phyloP scores from a whole-genome alignment of 2,888 invertebrate species.

The Apodemia duryi region DNA sequence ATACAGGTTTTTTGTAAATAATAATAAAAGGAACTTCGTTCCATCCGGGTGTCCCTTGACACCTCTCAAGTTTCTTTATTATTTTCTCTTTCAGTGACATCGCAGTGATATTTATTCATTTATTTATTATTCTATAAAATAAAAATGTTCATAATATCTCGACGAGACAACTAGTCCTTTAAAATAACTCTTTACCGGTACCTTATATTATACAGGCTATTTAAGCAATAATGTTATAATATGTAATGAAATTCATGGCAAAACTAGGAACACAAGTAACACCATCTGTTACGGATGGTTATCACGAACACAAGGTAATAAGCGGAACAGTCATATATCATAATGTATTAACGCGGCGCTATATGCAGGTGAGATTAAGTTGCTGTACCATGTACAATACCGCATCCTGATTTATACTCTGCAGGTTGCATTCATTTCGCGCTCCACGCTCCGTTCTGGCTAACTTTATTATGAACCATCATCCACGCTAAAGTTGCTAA shows the following conservation, averaged over 20 bases:
- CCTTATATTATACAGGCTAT: no score
- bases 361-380: constrained; percentile 51
- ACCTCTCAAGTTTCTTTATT: no score
- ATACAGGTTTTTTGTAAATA: no score
- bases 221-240: background rate
- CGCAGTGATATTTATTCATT: no score
- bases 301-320: constrained; percentile 8
- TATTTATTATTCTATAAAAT: no score
- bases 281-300: constrained; percentile 10
- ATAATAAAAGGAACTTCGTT: no score
- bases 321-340: constrained; percentile 11
- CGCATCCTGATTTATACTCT: constrained; percentile 50
- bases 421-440: constrained; percentile 32
- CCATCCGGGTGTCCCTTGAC: no score
- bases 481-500: constrained; percentile 3
- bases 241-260: background rate
- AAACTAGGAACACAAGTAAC: background rate
- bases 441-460: constrained; percentile 18
- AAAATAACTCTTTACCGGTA: no score
- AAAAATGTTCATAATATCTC: no score
- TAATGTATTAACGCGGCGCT: constrained; percentile 7
- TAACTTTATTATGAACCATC: constrained; percentile 12
- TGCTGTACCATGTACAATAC: constrained; percentile 44
- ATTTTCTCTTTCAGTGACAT: no score
- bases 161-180: no score